Conservation (phyloP, 92 coral and sea anemone genomes). For the Umimayanthus kanabou region DNA sequence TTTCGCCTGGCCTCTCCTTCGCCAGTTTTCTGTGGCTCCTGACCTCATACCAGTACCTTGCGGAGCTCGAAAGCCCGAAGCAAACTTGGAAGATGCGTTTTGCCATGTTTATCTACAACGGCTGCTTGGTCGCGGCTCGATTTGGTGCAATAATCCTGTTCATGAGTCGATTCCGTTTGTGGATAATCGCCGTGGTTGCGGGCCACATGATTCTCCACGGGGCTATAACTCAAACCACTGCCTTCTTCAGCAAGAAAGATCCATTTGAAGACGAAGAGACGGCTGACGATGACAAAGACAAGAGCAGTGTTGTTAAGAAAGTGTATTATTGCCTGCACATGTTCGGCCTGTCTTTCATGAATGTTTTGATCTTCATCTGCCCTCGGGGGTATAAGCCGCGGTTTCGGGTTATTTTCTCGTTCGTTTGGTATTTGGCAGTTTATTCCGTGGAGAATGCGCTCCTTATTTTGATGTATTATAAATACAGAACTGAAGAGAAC, state of each 20-base stretch:
- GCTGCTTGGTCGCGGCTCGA: constrained; percentile 31
- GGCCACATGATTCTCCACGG: constrained; percentile 29
- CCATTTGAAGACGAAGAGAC: constrained; percentile 31
- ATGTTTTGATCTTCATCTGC: constrained; percentile 37
- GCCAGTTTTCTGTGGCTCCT: constrained; percentile 39
- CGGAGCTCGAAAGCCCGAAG: constrained; percentile 37
- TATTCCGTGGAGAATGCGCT: constrained; percentile 31
- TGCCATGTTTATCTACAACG: constrained; percentile 24
- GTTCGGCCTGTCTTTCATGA: constrained; percentile 26
- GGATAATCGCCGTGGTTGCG: constrained; percentile 20
- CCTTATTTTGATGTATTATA: constrained; percentile 19
- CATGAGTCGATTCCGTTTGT: constrained; percentile 22
- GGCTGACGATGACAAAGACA: not conserved
- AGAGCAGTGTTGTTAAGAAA: not conserved
- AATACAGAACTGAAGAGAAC: not conserved
- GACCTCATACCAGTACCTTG: constrained; percentile 24
- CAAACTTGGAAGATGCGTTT: constrained; percentile 42
- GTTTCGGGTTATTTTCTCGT: constrained; percentile 32
- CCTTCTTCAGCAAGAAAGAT: constrained; percentile 4
- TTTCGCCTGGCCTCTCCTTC: constrained; percentile 36
- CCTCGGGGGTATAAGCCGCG: constrained; percentile 38
- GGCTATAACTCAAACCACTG: constrained; percentile 1
- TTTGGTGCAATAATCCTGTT: constrained; percentile 29
- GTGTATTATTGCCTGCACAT: constrained; percentile 11
- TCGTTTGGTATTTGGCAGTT: constrained; percentile 28